Evolutionary conservation across 2,113 vertebrate species (phyloP), one percentile per base, ranked within the genome.

Genomic region (Miniopterus natalensis): DNA sequence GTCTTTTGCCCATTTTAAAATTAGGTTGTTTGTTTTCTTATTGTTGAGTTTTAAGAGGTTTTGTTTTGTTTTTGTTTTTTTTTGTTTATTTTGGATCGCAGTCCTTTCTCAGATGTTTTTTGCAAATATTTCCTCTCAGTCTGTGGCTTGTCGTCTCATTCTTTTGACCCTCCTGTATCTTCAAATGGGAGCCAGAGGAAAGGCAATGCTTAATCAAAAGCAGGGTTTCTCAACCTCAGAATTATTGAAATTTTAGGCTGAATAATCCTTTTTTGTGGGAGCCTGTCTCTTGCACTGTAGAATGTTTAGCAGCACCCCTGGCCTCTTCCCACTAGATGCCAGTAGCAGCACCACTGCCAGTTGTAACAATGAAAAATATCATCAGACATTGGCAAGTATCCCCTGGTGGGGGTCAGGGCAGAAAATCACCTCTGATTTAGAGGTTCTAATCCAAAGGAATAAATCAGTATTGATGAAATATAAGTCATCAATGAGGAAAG

Each of bases 401-500:
- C 51, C 65, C 36, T 71, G 61, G 20, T 65, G 8, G 20, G 45
- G 55, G 8, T 25, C 47, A 40, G 23, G 25, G 63, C 2, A 4
- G 36, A 65, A 85, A 88, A 75, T 73, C 79, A 59, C 6, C 40
- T 78, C 59, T 65, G 15, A 20, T 14, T 80, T 55, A 92, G 23
- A 80, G 73, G 3, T 2, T 74, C 13, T 36, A 40, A 80, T 71
- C 47, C 51, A 88, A 75, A 91, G 25, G 8, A 85, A 88, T 73
- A 27, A 90, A 86, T 92, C 78, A 45, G 18, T 57, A 51, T 40
- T 74, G 77, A 31, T 92, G n/a, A 83, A 47, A 92, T 89, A 74
- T 78, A 78, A 74, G 20, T 86, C 27, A 42, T n/a, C 49, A n/a
- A 2, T 59, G 40, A 88, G 31, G 14, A 78, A 89, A 90, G 40